These are phyloP conservation scores for Pollenia amentaria DNA, from an alignment of 2,888 invertebrate genomes.

Conservation along the genomic window DNA sequence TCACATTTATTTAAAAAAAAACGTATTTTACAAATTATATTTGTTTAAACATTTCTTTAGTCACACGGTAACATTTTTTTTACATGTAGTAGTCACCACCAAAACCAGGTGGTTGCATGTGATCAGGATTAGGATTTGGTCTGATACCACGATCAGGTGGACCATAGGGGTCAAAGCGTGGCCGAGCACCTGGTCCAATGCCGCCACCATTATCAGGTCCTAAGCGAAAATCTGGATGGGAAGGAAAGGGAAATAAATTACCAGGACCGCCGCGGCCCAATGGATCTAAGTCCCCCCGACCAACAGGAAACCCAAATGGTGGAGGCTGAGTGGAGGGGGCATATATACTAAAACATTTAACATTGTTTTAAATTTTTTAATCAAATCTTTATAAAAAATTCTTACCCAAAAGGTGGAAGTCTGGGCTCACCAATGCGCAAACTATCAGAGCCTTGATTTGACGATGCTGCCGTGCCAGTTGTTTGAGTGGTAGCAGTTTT, in stretches of 20 bases:
- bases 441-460: constrained; percentile 76
- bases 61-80: constrained; percentile 18
- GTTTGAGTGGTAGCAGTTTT: constrained; percentile 83
- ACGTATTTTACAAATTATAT: no score
- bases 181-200: constrained; percentile 85
- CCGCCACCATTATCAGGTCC: constrained; percentile 55
- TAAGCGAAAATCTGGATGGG: constrained; percentile 73
- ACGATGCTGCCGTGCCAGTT: constrained; percentile 33
- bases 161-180: constrained; percentile 93
- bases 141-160: constrained; percentile 86
- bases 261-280: constrained; percentile 86
- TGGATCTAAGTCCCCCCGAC: constrained; percentile 92
- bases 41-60: not conserved
- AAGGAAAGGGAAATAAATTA: constrained; percentile 79
- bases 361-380: not conserved
- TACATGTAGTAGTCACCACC: constrained; percentile 81
- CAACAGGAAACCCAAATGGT: constrained; percentile 85
- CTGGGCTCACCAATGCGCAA: constrained; percentile 79
- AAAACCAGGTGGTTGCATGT: constrained; percentile 88
- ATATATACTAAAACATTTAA: constrained; percentile 68
- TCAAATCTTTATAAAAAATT: not conserved
- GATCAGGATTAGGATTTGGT: constrained; percentile 88
- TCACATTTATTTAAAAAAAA: constrained; percentile 12
- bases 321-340: constrained; percentile 75
- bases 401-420: constrained; percentile 72